Evolutionary conservation across 2,113 vertebrate species (phyloP), one percentile per base, ranked within the genome.

Genomic region (Jaculus jaculus): DNA sequence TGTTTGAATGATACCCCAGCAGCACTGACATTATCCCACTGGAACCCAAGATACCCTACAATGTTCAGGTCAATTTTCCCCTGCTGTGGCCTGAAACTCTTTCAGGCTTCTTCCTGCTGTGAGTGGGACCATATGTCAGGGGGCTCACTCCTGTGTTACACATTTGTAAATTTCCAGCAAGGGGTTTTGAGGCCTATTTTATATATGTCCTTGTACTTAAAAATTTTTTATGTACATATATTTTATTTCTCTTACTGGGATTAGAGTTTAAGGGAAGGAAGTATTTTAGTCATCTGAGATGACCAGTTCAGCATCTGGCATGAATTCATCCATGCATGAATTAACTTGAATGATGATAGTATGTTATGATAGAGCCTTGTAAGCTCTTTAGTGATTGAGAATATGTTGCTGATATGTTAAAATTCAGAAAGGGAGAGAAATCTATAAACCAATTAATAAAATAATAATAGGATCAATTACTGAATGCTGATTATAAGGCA

Each of bases 171-270:
- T 63, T 21, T 42, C 7, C 34, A 63, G 71, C 10, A 24, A 7
- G 42, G 17, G 8, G 23, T 51, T 93, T 77, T 89, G 30, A 68
- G 26, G 6, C 26, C 8, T 78, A 24, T 83, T 87, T 72, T 66
- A 34, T 42, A 24, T 61, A 51, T 12, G 42, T 4, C 9, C 74
- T 92, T 94, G 71, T 15, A 71, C 1, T 9, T 84, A 88, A 79
- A 74, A 79, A 74, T n/a, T 60, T 88, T 85, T 85, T 58, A 74
- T 54, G 68, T 65, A 24, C 32, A 21, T n/a, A 66, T 63, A 23
- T 69, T 86, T 91, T 72, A 81, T 72, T 95, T 91, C 9, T 30
- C 34, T 84, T 34, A 71, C 32, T 51, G 68, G 71, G 78, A 81
- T 8, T 83, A 34, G 60, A 90, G 39, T 79, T 77, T 68, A 89